Percentiles rank a stretch among this genome's conserved stretches.
These are phyloP conservation scores for Aleadryas rufinucha DNA, from an alignment of 2,113 vertebrate genomes.

Conservation along the genomic window DNA sequence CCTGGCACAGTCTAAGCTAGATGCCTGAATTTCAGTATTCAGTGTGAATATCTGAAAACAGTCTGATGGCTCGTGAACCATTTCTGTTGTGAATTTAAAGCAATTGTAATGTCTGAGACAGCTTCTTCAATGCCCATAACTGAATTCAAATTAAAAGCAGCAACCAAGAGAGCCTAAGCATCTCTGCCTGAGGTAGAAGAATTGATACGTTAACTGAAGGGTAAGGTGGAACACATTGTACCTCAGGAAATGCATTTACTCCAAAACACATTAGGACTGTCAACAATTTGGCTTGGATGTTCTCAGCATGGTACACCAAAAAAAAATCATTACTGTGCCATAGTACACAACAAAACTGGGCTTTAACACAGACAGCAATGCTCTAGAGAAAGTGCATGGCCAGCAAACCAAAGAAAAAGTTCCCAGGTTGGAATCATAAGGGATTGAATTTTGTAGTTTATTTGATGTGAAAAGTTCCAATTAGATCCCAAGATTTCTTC, in stretches of 20 bases:
- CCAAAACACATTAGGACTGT: background rate
- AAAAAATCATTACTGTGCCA: background rate
- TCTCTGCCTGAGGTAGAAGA: background rate
- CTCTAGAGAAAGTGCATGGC: background rate
- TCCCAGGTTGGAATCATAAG: rapidly evolving
- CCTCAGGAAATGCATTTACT: slow-evolving; percentile 4
- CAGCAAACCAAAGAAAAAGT: background rate
- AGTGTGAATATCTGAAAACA: background rate
- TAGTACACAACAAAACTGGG: background rate
- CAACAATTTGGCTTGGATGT: background rate
- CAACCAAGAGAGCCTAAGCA: background rate
- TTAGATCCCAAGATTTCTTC: background rate
- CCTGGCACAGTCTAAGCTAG: background rate
- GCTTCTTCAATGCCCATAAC: background rate
- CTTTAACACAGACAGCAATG: background rate
- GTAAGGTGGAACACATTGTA: background rate
- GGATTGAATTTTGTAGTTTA: background rate
- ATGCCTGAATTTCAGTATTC: background rate
- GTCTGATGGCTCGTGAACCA: background rate
- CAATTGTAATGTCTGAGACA: background rate
- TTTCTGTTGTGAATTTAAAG: background rate
- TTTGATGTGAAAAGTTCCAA: background rate
- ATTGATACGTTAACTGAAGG: background rate
- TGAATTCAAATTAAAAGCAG: slow-evolving; percentile 28
- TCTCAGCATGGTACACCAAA: background rate